Conservation (phyloP, 2,888 invertebrate genomes). For the Dorcus hopei region DNA sequence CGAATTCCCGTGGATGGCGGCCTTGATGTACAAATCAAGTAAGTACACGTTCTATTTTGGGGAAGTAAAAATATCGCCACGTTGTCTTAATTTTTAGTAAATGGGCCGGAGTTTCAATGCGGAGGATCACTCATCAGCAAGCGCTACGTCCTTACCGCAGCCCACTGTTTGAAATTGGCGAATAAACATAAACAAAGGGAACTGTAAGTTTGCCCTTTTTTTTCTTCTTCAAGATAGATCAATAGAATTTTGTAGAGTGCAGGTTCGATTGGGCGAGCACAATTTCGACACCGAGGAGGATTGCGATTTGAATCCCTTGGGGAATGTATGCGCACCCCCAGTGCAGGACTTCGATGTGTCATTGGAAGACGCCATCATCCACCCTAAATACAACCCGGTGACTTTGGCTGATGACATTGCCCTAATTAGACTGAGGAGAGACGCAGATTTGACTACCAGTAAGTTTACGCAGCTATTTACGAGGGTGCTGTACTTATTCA, state of each 20-base stretch:
- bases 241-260: constrained; percentile 45
- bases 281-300: constrained; percentile 49
- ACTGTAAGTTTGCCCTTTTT: constrained; percentile 39
- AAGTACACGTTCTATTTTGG: background rate
- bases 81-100: no score
- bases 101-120: constrained; percentile 33
- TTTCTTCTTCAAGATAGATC: background rate
- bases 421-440: background rate
- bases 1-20: constrained; percentile 76
- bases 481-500: background rate
- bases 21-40: constrained; percentile 56
- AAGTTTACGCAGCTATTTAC: background rate
- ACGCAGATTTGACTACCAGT: background rate
- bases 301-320: constrained; percentile 22
- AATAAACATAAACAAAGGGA: background rate
- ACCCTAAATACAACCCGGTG: background rate
- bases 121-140: constrained; percentile 55
- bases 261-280: constrained; percentile 63
- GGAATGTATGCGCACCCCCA: background rate
- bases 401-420: background rate
- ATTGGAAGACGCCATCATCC: background rate
- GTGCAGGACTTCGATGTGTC: background rate
- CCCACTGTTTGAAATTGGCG: constrained; percentile 53
- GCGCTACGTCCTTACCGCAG: constrained; percentile 57
- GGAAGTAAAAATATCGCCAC: no score